Evolutionary conservation across 1,140 invertebrate genomes (phyloP).

Genomic region (Dendrolimus punctatus): DNA sequence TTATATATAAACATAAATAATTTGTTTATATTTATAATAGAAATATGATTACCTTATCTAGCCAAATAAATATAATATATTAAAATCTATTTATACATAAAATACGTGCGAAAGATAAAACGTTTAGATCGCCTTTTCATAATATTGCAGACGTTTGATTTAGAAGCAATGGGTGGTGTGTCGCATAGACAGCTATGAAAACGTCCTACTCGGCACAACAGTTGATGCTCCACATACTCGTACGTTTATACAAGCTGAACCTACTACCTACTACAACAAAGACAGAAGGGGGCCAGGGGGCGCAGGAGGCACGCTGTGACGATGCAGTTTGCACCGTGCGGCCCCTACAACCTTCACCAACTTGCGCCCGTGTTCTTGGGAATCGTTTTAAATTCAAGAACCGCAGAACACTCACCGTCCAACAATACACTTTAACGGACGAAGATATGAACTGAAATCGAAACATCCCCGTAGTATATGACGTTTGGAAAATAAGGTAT

Average conservation of each 20-base stretch:
- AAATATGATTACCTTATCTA: no score
- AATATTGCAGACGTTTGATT: slow-evolving; percentile 34
- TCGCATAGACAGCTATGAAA: slow-evolving; percentile 39
- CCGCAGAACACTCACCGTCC: slow-evolving; percentile 46
- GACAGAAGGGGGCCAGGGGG: slow-evolving; percentile 28
- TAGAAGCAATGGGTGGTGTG: slow-evolving; percentile 29
- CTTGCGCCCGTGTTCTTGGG: slow-evolving; percentile 67
- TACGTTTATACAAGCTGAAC: slow-evolving; percentile 26
- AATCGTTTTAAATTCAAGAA: slow-evolving; percentile 71
- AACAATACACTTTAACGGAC: slow-evolving; percentile 34
- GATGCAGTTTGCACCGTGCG: slow-evolving; percentile 65
- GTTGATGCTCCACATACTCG: slow-evolving; percentile 52
- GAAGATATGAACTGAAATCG: slow-evolving; percentile 38
- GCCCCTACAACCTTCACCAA: slow-evolving; percentile 66
- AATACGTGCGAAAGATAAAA: slow-evolving; percentile 21
- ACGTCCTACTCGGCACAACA: slow-evolving; percentile 55
- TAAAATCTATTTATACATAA: no score
- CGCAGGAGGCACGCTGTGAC: slow-evolving; percentile 41
- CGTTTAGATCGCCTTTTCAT: slow-evolving; percentile 37
- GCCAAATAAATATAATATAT: no score
- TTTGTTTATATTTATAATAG: no score
- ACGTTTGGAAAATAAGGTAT: slow-evolving; percentile 47
- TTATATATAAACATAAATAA: no score
- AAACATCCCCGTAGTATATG: slow-evolving; percentile 36
- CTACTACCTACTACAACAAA: slow-evolving; percentile 45